These are phyloP conservation scores for Cuniculus paca DNA, from an alignment of 2,797 vertebrate genomes.

Conservation along the genomic window DNA sequence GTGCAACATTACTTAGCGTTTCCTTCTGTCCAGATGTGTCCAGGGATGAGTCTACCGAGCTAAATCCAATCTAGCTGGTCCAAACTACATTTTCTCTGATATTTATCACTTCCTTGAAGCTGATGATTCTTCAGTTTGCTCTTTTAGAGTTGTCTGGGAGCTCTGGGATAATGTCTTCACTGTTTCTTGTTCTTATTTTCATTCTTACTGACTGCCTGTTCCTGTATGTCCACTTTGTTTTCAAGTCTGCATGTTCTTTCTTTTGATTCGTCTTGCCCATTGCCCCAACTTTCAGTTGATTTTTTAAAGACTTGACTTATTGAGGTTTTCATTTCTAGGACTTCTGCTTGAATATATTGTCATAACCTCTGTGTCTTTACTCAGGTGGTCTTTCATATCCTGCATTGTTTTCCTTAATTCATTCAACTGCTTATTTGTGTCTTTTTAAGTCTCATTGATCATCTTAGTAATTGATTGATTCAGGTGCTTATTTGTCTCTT, in stretches of 20 bases:
- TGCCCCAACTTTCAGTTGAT: not conserved
- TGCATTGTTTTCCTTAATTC: not conserved
- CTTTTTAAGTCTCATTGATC: not conserved
- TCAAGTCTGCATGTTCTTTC: not conserved
- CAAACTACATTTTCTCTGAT: constrained; percentile 17
- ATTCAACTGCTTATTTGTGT: not conserved
- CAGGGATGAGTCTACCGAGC: constrained; percentile 7
- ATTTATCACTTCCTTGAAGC: not conserved
- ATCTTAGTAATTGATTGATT: not conserved
- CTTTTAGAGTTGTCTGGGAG: not conserved
- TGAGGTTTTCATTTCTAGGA: not conserved
- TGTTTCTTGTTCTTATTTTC: not conserved
- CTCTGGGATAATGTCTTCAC: not conserved
- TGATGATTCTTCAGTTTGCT: not conserved
- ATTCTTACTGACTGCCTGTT: not conserved
- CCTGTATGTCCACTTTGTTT: not conserved
- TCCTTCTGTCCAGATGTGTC: not conserved
- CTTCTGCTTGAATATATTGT: not conserved
- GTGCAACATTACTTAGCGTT: not conserved
- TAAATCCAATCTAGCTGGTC: not conserved
- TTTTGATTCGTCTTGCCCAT: not conserved
- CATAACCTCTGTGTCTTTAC: not conserved
- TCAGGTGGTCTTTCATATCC: not conserved
- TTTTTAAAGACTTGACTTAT: not conserved
- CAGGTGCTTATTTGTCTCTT: not conserved